Evolutionary conservation across 2,888 invertebrate species (phyloP).

Genomic region (Hipparchia sbordonii): DNA sequence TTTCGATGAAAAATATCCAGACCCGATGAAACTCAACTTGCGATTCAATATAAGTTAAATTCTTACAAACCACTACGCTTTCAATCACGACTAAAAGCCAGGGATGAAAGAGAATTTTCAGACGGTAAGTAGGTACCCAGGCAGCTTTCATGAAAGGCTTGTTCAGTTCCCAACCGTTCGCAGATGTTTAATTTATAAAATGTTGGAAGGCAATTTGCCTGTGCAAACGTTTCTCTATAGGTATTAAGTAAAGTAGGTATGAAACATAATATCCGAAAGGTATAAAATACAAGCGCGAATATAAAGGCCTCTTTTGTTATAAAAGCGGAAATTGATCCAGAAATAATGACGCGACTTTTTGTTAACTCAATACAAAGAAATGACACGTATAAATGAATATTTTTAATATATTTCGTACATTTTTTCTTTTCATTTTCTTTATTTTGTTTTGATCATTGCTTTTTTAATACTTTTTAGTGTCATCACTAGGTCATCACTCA

Average conservation of each 20-base stretch:
- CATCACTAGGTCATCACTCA: too few relatives aligned
- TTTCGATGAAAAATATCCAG: too few relatives aligned
- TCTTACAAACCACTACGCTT: constrained; percentile 7
- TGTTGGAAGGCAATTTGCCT: constrained; percentile 19
- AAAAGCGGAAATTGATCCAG: constrained; percentile 12
- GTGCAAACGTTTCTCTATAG: not conserved
- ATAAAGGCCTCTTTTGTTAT: constrained; percentile 9
- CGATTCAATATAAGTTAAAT: not conserved
- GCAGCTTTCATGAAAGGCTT: constrained; percentile 20
- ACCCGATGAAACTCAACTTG: not conserved
- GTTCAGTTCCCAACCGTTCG: constrained; percentile 7
- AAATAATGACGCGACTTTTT: constrained; percentile 7
- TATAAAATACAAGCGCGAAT: not conserved
- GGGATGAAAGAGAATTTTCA: constrained; percentile 23
- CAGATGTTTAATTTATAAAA: constrained; percentile 21
- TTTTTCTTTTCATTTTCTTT: not conserved
- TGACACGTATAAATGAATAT: not conserved
- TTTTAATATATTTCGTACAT: not conserved
- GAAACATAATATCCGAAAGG: not conserved
- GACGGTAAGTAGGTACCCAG: not conserved
- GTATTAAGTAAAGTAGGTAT: not conserved
- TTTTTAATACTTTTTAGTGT: too few relatives aligned
- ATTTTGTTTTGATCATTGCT: too few relatives aligned
- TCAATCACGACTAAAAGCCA: constrained; percentile 18
- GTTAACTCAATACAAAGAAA: not conserved